phyloP scores from a whole-genome alignment of 2,797 vertebrate species.

The Sus cebifrons region DNA sequence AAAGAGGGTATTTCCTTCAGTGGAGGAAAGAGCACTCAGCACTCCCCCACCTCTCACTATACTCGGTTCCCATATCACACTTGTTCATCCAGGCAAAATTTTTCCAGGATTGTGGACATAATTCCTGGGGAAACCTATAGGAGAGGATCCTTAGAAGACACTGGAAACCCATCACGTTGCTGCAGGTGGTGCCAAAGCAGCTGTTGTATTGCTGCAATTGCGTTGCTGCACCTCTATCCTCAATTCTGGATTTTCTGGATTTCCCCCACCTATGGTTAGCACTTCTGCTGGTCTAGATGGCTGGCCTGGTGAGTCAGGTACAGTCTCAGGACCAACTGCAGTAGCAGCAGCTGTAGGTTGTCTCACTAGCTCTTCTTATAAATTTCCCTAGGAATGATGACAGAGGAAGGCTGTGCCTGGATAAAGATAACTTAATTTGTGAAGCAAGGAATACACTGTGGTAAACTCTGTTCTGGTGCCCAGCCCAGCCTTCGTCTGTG shows the following conservation, averaged over 20 bases:
- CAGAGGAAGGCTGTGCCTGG: neutral
- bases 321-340: neutral
- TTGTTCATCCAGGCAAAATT: neutral
- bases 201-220: no score
- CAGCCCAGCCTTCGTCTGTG: neutral
- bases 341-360: neutral
- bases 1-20: neutral
- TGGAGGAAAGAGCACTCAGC: neutral
- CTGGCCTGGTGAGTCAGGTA: no score
- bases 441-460: neutral
- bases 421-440: neutral
- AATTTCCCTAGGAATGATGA: neutral
- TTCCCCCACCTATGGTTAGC: no score
- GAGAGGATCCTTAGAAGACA: neutral
- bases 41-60: neutral
- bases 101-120: neutral
- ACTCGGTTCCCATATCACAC: neutral
- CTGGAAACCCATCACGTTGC: neutral
- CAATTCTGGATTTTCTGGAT: neutral
- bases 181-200: neutral
- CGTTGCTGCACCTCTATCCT: neutral
- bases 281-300: neutral
- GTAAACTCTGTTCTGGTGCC: neutral
- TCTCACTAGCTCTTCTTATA: no score
- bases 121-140: neutral